Base-by-base conservation (phyloP, 1,140 invertebrate genomes). In the Triops cancriformis region DNA sequence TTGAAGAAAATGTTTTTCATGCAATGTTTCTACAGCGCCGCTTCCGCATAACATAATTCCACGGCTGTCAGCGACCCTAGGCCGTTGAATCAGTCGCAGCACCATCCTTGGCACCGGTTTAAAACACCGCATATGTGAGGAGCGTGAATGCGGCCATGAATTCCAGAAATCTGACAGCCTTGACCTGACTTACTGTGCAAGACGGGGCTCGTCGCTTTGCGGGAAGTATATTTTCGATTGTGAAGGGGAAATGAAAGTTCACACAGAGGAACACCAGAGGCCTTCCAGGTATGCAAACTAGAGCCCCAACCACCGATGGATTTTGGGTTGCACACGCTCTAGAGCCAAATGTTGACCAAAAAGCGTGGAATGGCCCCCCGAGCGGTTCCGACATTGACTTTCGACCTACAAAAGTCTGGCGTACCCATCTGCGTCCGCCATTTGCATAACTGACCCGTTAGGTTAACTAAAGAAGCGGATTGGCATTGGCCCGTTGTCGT, bases 331-430 rank as follows among this genome's bases (percentile, higher is more conserved):
- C 7, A 37, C 31, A 37, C 31, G 31, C 31, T 37, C 31, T 37
- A 2, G 31, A 37, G 31, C 51, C 51, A 23, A 64, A 64, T n/a
- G 18, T 23, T 64, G 51, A n/a, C n/a, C 51, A 23, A 64, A 64
- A 64, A 64, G 51, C 14, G 23, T 64, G 23, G 7, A 14, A 64
- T 64, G 51, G 51, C n/a, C 51, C n/a, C 51, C 18, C 51, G 18
- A 64, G 51, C 51, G 51, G 51, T 64, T 64, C 23, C 51, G 45
- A n/a, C 45, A 23, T 64, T 64, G 51, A 64, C 51, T 64, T 64
- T 64, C 51, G 51, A 64, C 51, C 51, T 64, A 64, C 51, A 64
- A 64, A n/a, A 64, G 51, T 64, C 51, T 64, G 51, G n/a, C 51
- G 51, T 64, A 64, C 51, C 51, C 23, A 64, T n/a, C 51, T 64